Base-by-base conservation (phyloP, 1,140 invertebrate species). In the Neodiprion lecontei region DNA sequence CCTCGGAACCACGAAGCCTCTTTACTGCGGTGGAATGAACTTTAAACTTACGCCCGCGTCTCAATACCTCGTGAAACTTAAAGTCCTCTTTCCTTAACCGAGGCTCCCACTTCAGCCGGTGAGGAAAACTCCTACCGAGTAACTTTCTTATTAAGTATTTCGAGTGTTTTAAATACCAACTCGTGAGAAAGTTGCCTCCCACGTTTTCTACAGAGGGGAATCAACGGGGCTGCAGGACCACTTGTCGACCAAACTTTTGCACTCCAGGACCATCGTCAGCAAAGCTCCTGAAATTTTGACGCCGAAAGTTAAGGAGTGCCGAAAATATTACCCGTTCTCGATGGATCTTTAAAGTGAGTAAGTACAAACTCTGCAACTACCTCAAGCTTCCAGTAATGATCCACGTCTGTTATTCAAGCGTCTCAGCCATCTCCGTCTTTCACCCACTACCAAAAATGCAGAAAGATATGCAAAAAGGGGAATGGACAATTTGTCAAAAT, bases 121-220 rank as follows among this genome's bases (percentile, higher is more conserved):
- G n/a, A 17, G 53, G 53, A 61, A 61, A 61, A 61, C 53, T 61
- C 53, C 53, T 7, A 61, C 53, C 53, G 53, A 14, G 11, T 9
- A 61, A 61, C 53, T 61, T 61, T 61, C 53, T 61, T 61, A 61
- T 61, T 61, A 61, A 61, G 53, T 61, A 61, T 61, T 61, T 61
- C 53, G 53, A 61, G 53, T 61, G 53, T 61, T 61, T 61, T 61
- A 61, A 61, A 61, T 61, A 61, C 53, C 53, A 61, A 61, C 53
- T 61, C n/a, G 11, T 61, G 53, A 14, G 11, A 61, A 61, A 61
- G 53, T 61, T 61, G n/a, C n/a, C 53, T 4, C 11, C n/a, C 53
- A 8, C 53, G 11, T 61, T 7, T 61, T 61, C 53, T 12, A 53
- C 1, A 53, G 50, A 53, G 50, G 53, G 53, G n/a, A 61, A 40